Percentiles rank a stretch among this genome's conserved stretches.
phyloP scores from a whole-genome alignment of 1,140 invertebrate genomes.

The Thaumetopoea pityocampa region DNA sequence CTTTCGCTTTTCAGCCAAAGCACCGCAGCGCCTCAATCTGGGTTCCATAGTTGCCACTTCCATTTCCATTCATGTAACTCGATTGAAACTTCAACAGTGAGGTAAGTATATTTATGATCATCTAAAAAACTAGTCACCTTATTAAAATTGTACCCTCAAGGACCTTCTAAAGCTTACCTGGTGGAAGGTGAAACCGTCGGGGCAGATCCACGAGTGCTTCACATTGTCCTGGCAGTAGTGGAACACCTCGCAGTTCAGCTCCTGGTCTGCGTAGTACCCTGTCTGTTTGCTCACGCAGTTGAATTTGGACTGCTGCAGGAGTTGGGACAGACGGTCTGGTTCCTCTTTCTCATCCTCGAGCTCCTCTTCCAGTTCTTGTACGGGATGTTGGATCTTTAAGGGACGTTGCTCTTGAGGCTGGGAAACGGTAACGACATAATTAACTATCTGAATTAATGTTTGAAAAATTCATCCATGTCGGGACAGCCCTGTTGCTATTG shows the following conservation, averaged over 20 bases:
- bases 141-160: background rate
- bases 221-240: slow-evolving; percentile 95
- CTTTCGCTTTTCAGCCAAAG: too few relatives aligned
- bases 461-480: too few relatives aligned
- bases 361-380: slow-evolving; percentile 71
- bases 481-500: too few relatives aligned
- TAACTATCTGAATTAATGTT: too few relatives aligned
- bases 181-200: slow-evolving; percentile 94
- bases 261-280: slow-evolving; percentile 94
- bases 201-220: slow-evolving; percentile 95
- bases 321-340: slow-evolving; percentile 86
- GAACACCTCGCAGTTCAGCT: slow-evolving; percentile 93
- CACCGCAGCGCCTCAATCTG: too few relatives aligned
- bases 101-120: too few relatives aligned
- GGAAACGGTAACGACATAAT: too few relatives aligned
- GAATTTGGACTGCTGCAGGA: slow-evolving; percentile 90
- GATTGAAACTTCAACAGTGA: too few relatives aligned
- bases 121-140: too few relatives aligned
- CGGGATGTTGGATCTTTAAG: slow-evolving; percentile 44
- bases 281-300: slow-evolving; percentile 87
- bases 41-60: too few relatives aligned
- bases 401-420: slow-evolving; percentile 52
- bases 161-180: slow-evolving; percentile 77
- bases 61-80: too few relatives aligned
- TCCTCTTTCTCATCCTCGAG: slow-evolving; percentile 86